These are phyloP conservation scores for Plodia interpunctella DNA, from an alignment of 1,140 invertebrate species.

Conservation along the genomic window DNA sequence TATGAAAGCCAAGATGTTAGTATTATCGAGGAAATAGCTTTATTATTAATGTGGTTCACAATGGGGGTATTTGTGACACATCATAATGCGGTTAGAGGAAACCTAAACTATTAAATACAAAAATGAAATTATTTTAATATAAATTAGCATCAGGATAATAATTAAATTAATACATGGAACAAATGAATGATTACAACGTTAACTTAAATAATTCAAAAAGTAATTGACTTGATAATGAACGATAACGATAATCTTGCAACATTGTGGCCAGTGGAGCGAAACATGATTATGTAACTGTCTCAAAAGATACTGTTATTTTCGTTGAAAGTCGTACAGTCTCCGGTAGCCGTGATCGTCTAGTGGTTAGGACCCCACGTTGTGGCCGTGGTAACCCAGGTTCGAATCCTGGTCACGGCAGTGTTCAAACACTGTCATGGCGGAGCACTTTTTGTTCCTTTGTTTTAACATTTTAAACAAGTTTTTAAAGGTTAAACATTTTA, in stretches of 20 bases:
- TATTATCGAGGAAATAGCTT: not conserved
- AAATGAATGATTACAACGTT: no score
- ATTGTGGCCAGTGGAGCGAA: not conserved
- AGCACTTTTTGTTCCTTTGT: slow-evolving; percentile 1
- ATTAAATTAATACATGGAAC: no score
- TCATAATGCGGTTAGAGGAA: not conserved
- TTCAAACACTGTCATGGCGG: slow-evolving; percentile 8
- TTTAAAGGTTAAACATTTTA: no score
- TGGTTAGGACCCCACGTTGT: slow-evolving; percentile 24
- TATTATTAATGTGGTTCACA: not conserved
- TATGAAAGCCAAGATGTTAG: no score
- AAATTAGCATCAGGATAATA: not conserved
- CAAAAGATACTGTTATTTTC: slow-evolving; percentile 7
- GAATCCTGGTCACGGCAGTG: slow-evolving; percentile 52
- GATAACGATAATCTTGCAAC: no score
- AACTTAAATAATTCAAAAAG: not conserved
- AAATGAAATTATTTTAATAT: not conserved
- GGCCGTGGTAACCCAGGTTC: slow-evolving; percentile 35
- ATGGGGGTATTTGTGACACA: not conserved
- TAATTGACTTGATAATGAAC: not conserved
- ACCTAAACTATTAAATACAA: not conserved
- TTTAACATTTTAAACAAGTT: no score
- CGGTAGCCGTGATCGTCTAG: slow-evolving; percentile 24
- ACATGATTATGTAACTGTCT: not conserved
- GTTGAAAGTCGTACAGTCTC: not conserved